These are phyloP conservation scores for Colletes collaris DNA, from an alignment of 2,888 invertebrate genomes.

Conservation along the genomic window DNA sequence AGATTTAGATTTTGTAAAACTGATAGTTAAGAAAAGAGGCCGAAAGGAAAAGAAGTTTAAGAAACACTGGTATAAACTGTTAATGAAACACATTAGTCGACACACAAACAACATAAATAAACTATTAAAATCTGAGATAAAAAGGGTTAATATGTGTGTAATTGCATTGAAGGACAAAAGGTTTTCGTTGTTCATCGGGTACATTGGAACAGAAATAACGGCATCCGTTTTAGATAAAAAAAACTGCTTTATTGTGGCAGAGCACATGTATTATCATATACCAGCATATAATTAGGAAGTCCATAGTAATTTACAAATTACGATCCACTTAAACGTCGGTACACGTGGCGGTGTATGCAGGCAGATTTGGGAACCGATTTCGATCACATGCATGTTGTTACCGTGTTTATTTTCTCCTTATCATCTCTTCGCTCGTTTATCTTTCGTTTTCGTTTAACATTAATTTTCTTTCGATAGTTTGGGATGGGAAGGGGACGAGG, in stretches of 20 bases:
- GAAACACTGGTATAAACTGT: no score
- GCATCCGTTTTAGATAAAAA: conserved; percentile 75
- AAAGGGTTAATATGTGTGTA: no score
- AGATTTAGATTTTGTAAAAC: no score
- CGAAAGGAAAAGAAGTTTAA: no score
- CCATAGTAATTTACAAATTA: conserved; percentile 81
- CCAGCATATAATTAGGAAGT: conserved; percentile 81
- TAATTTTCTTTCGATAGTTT: conserved; percentile 48
- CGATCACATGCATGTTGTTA: conserved; percentile 62
- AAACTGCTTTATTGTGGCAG: conserved; percentile 83
- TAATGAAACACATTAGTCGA: no score
- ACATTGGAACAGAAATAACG: conserved; percentile 38
- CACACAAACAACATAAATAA: no score
- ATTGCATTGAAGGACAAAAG: neutral
- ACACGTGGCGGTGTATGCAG: conserved; percentile 75
- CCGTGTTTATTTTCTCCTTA: conserved; percentile 37
- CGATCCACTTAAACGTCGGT: conserved; percentile 78
- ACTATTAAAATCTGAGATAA: no score
- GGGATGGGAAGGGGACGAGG: conserved; percentile 17
- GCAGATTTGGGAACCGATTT: conserved; percentile 70
- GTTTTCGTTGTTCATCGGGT: neutral
- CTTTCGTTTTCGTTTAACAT: conserved; percentile 47
- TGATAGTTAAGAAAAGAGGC: no score
- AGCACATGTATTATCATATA: conserved; percentile 82
- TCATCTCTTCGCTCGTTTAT: conserved; percentile 45